Evolutionary conservation across 2,113 vertebrate species (phyloP).

Genomic region (Phocoena sinus): DNA sequence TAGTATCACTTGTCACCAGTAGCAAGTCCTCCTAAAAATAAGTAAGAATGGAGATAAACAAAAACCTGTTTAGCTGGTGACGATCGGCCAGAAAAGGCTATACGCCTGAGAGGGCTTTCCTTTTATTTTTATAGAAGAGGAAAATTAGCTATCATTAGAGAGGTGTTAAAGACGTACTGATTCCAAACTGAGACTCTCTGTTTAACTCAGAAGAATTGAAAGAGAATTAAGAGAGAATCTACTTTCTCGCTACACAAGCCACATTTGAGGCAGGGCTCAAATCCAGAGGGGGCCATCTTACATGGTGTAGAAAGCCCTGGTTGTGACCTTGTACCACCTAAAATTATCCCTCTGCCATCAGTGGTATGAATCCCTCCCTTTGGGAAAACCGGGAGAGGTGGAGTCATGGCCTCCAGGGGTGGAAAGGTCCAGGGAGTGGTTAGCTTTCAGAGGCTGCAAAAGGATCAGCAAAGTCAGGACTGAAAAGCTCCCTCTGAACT

Average conservation of each 20-base stretch:
- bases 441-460: background rate
- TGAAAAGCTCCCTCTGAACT: background rate
- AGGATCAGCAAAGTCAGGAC: no score
- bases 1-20: background rate
- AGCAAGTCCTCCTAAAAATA: background rate
- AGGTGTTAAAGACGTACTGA: background rate
- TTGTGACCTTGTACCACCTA: background rate
- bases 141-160: background rate
- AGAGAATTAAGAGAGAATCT: background rate
- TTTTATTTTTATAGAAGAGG: background rate
- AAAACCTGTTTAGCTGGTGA: background rate
- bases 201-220: background rate
- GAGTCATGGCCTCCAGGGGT: background rate
- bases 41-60: background rate
- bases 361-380: background rate
- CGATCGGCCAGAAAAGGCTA: background rate
- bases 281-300: background rate
- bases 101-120: background rate
- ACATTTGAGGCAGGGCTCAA: background rate
- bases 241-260: background rate
- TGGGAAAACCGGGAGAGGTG: background rate
- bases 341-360: background rate
- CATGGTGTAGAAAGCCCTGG: background rate
- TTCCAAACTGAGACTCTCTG: background rate
- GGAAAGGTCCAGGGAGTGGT: background rate